phyloP scores from a whole-genome alignment of 2,888 invertebrate genomes.

The Rhimphoctona megacephalus region DNA sequence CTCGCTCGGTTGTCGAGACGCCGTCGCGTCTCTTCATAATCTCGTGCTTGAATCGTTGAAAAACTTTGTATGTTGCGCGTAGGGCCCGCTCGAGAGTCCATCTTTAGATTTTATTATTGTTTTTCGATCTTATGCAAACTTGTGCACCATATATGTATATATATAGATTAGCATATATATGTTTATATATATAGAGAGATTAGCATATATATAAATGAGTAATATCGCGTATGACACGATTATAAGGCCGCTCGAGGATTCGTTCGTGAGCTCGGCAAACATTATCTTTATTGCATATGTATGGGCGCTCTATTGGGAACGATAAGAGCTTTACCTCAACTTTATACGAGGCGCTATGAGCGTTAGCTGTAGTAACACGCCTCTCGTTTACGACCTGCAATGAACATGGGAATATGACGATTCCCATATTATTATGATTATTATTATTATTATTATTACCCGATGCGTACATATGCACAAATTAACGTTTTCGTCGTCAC shows the following conservation, averaged over 20 bases:
- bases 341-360: conserved; percentile 54
- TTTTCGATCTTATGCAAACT: conserved; percentile 4
- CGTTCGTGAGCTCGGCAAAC: conserved; percentile 38
- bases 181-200: too few relatives aligned
- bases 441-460: conserved; percentile 32
- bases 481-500: conserved; percentile 5
- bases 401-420: conserved; percentile 27
- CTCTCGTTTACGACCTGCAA: conserved; percentile 52
- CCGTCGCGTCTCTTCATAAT: conserved; percentile 31
- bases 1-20: conserved; percentile 42
- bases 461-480: neutral
- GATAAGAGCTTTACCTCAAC: conserved; percentile 48
- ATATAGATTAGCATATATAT: neutral
- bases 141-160: neutral
- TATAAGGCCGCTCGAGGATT: conserved; percentile 37
- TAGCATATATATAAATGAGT: conserved; percentile 4
- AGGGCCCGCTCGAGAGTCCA: conserved; percentile 1
- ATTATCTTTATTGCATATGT: conserved; percentile 58
- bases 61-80: conserved; percentile 29
- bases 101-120: conserved; percentile 11
- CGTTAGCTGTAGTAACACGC: conserved; percentile 26
- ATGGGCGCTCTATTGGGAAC: conserved; percentile 44
- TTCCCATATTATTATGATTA: neutral
- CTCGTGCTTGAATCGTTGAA: conserved; percentile 27
- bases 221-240: conserved; percentile 21